phyloP scores from a whole-genome alignment of 1,140 invertebrate genomes.

The Aphelinus certus region DNA sequence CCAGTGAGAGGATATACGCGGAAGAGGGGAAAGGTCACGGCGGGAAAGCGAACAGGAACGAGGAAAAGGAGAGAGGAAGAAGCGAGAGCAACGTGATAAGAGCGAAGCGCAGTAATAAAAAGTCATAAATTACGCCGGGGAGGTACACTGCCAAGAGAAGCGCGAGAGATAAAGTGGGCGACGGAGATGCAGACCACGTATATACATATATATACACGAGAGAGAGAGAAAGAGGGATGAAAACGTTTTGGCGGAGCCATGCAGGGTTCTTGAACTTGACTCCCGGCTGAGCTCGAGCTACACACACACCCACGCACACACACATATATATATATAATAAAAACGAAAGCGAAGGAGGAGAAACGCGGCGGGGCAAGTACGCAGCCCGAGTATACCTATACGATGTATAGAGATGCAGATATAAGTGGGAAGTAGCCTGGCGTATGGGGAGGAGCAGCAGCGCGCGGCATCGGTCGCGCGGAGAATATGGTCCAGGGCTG shows the following conservation, averaged over 20 bases:
- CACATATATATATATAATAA: too few species aligned
- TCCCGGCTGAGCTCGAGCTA: background rate
- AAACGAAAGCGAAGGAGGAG: too few species aligned
- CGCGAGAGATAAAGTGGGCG: background rate
- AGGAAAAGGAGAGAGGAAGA: background rate
- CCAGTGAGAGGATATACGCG: too few species aligned
- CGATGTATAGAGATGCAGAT: background rate
- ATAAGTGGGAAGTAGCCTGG: background rate
- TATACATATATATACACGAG: too few species aligned
- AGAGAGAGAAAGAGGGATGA: background rate
- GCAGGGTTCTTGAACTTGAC: constrained; percentile 26
- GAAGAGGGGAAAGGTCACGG: background rate
- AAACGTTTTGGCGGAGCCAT: background rate
- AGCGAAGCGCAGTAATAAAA: background rate
- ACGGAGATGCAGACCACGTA: too few species aligned
- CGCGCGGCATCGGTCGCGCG: background rate
- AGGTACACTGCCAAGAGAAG: background rate
- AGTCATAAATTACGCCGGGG: constrained; percentile 5
- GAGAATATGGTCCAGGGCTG: constrained; percentile 12
- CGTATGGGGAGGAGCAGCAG: background rate
- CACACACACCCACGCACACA: too few species aligned
- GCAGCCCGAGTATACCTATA: background rate
- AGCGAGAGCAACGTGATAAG: background rate
- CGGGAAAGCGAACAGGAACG: background rate
- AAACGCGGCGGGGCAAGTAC: background rate